A percentile compares a stretch with the other conserved stretches of the same genome.
phyloP scores from a whole-genome alignment of 2,113 vertebrate genomes.

The Neoarius graeffei region DNA sequence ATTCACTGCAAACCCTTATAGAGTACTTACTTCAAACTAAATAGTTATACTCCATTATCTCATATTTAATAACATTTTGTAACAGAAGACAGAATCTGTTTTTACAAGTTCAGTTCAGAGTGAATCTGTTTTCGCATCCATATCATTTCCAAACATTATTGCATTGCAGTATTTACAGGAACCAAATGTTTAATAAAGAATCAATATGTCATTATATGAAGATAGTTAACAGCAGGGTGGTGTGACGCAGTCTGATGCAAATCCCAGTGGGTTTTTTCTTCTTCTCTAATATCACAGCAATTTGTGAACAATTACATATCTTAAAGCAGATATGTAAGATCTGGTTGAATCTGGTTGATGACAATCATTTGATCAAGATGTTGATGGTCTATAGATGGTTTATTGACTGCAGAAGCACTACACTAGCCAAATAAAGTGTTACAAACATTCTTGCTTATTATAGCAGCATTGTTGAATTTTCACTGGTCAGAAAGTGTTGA shows the following conservation, averaged over 20 bases:
- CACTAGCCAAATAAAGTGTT: not conserved
- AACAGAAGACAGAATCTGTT: not conserved
- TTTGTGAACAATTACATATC: not conserved
- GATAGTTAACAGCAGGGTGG: not conserved
- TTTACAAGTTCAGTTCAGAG: not conserved
- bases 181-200: not conserved
- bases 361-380: not conserved
- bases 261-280: not conserved
- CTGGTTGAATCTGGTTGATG: not conserved
- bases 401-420: not conserved
- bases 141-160: not conserved
- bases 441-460: not conserved
- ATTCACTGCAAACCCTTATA: not conserved
- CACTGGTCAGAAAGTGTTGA: not conserved
- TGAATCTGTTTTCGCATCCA: too few species aligned
- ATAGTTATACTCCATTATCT: not conserved
- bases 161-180: not conserved
- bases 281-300: not conserved
- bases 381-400: not conserved
- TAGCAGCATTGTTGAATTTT: too few species aligned
- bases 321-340: too few species aligned
- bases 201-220: not conserved
- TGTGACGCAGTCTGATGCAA: not conserved
- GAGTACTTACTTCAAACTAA: not conserved
- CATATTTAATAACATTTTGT: not conserved